Base-by-base conservation (phyloP, 2,113 vertebrate genomes). In the Oncorhynchus masou region DNA sequence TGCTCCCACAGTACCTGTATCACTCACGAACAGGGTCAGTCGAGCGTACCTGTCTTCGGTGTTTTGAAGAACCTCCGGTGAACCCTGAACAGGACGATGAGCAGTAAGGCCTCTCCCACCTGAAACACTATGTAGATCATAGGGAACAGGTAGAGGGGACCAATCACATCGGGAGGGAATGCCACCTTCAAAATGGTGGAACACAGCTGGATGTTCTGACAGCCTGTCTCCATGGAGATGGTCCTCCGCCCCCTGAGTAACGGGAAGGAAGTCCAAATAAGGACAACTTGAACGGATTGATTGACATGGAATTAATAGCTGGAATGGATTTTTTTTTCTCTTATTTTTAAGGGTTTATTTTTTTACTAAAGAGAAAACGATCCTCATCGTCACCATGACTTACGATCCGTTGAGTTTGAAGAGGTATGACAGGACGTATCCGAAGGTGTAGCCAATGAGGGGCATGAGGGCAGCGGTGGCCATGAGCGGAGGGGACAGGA, bases 161-260 rank as follows among this genome's bases (percentile, higher is more conserved):
- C 91, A 0, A 94, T 92, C 49, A 82, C 72, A 54, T 91, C 91
- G 13, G 84, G 82, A 7, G 86, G 22, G 0, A 96, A 96, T 51
- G 90, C 34, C 1, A 93, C 48, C 54, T 94, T 95, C 83, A 96
- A 87, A 54, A 96, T 88, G 54, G 93, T 81, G 0, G 71, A 27
- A 76, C 94, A 94, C 75, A 97, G 83, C 20, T 94, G 91, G 57
- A 81, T 0, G 0, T 97, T 96, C 88, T 96, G 96, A 82, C 94
- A 96, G 78, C 94, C 94, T 0, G 94, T 96, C 85, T 95, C 95
- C 90, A 95, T 90, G 74, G 93, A 90, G 60, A 95, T 78, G 0
- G 94, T 94, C 78, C 79, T 83, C n/a, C 89, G 90, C 83, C 93
- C 90, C 34, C 94, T 96, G 81, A 29, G 13, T 81, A 80, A 6